A percentile compares a stretch with the other conserved stretches of the same genome.
These are phyloP conservation scores for Chlorospingus flavigularis DNA, from an alignment of 2,797 vertebrate species.

Conservation along the genomic window DNA sequence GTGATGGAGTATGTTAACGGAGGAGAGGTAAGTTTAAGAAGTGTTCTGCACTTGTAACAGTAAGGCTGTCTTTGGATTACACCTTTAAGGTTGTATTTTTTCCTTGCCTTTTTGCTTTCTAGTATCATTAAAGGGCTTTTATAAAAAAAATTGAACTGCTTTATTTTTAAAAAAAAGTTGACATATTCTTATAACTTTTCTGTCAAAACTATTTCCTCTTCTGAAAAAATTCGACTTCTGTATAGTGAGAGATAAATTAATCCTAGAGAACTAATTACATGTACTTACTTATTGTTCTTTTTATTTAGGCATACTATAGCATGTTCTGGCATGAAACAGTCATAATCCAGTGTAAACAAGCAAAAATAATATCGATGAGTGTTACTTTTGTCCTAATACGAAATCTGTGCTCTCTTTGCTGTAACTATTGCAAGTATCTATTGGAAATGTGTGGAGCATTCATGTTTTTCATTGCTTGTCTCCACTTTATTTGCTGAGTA, in stretches of 20 bases:
- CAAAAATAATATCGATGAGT: neutral
- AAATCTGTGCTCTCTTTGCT: neutral
- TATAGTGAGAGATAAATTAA: neutral
- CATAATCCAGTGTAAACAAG: neutral
- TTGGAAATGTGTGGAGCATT: neutral
- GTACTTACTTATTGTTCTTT: neutral
- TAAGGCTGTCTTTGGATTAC: neutral
- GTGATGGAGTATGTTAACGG: constrained; percentile 99
- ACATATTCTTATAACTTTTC: neutral
- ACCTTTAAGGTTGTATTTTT: neutral
- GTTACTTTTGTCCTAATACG: neutral
- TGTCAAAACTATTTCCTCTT: neutral
- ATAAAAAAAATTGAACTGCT: neutral
- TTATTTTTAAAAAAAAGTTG: neutral
- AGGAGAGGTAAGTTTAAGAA: constrained; percentile 87
- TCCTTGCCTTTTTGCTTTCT: neutral
- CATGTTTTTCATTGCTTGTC: neutral
- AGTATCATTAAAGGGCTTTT: neutral
- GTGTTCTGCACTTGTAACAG: neutral
- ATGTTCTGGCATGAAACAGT: neutral
- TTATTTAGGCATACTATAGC: neutral
- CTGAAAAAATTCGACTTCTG: neutral
- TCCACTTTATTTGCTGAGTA: neutral
- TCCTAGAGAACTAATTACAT: neutral
- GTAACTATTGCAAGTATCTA: neutral